Percentiles rank a stretch among this genome's conserved stretches.
phyloP scores from a whole-genome alignment of 2,113 vertebrate species.

The Xenopus laevis region DNA sequence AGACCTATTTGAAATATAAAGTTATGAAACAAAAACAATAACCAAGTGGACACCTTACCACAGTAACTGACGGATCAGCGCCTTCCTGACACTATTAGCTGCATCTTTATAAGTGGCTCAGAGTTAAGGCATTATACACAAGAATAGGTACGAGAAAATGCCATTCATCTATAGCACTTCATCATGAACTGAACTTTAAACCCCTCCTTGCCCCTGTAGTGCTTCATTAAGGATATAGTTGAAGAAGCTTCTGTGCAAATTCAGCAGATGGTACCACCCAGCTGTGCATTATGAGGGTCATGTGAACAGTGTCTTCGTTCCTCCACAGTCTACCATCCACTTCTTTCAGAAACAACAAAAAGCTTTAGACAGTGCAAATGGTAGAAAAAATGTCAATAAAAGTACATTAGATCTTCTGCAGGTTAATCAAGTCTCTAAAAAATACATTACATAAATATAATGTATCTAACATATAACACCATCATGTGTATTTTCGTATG shows the following conservation, averaged over 20 bases:
- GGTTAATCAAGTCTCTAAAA: too few species aligned
- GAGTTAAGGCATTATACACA: constrained; percentile 53
- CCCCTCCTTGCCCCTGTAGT: background rate
- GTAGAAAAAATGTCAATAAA: too few species aligned
- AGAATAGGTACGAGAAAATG: background rate
- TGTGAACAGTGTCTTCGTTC: constrained; percentile 56
- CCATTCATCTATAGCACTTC: background rate
- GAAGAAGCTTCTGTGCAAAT: constrained; percentile 55
- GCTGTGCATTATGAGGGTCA: constrained; percentile 62
- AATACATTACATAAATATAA: too few species aligned
- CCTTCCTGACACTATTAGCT: constrained; percentile 29
- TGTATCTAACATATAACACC: too few species aligned
- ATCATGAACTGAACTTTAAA: background rate
- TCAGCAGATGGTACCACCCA: constrained; percentile 62
- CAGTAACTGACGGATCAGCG: constrained; percentile 61
- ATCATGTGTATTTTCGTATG: too few species aligned
- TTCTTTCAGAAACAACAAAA: constrained; percentile 45
- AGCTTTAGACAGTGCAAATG: background rate
- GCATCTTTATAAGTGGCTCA: constrained; percentile 56
- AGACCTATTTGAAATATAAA: too few species aligned
- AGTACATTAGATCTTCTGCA: too few species aligned
- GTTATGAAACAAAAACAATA: too few species aligned
- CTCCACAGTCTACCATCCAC: constrained; percentile 52
- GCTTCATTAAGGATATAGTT: constrained; percentile 58
- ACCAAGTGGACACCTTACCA: constrained; percentile 47